Conservation (phyloP, 2,888 invertebrate genomes). For the Drosophila anceps region DNA sequence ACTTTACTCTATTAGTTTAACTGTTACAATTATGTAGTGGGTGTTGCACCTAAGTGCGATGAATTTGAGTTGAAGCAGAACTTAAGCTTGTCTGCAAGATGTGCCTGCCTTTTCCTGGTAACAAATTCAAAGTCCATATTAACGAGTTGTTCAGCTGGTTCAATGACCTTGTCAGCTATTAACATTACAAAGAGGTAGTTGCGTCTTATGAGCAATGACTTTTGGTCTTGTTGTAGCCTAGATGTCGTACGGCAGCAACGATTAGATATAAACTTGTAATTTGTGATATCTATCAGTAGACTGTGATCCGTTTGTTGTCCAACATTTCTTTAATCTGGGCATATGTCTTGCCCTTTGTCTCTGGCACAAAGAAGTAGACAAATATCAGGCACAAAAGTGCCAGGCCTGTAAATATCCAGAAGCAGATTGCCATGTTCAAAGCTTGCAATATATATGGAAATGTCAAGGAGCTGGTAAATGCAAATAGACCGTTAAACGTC, state of each 20-base stretch:
- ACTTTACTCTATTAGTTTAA: too few species aligned
- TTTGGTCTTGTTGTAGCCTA: too few species aligned
- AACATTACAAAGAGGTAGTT: too few species aligned
- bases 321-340: not conserved
- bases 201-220: too few species aligned
- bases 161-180: too few species aligned
- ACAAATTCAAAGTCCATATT: too few species aligned
- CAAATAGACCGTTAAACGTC: conserved; percentile 91
- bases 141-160: too few species aligned
- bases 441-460: conserved; percentile 83
- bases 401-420: conserved; percentile 10
- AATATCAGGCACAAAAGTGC: conserved; percentile 1
- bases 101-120: too few species aligned
- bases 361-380: conserved; percentile 23
- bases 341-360: conserved; percentile 4
- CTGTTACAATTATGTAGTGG: too few species aligned
- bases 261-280: not conserved
- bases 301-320: not conserved
- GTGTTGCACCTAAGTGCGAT: too few species aligned
- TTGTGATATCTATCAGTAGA: not conserved
- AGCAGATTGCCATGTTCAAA: not conserved
- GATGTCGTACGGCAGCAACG: not conserved
- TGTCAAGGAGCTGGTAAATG: conserved; percentile 88
- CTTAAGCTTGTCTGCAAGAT: too few species aligned
- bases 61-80: too few species aligned